Conservation (phyloP, 2,888 invertebrate species). For the Steinernema carpocapsae region DNA sequence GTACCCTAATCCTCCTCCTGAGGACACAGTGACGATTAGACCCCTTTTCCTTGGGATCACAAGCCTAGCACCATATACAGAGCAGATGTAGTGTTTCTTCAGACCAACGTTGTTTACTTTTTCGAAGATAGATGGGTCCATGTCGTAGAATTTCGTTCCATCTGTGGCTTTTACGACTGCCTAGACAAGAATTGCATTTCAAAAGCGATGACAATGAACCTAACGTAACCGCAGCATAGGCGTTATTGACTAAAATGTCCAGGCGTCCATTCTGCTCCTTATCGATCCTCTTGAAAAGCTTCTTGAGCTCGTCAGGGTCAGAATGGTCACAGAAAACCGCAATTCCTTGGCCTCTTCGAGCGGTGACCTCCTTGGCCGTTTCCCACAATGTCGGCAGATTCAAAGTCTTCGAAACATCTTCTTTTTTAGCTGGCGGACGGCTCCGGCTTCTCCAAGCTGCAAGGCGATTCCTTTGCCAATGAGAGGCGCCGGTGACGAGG, state of each 20-base stretch:
- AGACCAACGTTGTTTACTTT: conserved; percentile 70
- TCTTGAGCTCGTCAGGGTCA: conserved; percentile 67
- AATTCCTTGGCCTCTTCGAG: conserved; percentile 68
- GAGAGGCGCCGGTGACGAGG: conserved; percentile 59
- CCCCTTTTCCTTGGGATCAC: conserved; percentile 68
- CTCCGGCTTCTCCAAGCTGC: conserved; percentile 70
- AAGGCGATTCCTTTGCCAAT: conserved; percentile 57
- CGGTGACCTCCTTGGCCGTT: conserved; percentile 61
- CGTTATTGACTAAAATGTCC: conserved; percentile 70
- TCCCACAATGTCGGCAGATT: conserved; percentile 37
- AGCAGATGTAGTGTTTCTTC: conserved; percentile 70
- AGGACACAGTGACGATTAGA: conserved; percentile 70
- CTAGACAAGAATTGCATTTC: conserved; percentile 36
- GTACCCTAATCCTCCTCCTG: conserved; percentile 69
- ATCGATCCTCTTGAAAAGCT: conserved; percentile 67
- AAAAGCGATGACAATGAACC: background rate
- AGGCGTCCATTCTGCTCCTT: conserved; percentile 69
- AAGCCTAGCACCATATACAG: conserved; percentile 68
- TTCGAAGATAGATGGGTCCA: conserved; percentile 69
- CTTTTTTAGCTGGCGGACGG: conserved; percentile 52
- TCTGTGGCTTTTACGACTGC: conserved; percentile 37
- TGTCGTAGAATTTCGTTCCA: conserved; percentile 69
- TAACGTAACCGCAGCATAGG: conserved; percentile 59
- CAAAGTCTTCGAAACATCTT: background rate
- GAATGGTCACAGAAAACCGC: conserved; percentile 70